Evolutionary conservation across 2,797 vertebrate genomes (phyloP).

Genomic region (Leptoclinus maculatus): DNA sequence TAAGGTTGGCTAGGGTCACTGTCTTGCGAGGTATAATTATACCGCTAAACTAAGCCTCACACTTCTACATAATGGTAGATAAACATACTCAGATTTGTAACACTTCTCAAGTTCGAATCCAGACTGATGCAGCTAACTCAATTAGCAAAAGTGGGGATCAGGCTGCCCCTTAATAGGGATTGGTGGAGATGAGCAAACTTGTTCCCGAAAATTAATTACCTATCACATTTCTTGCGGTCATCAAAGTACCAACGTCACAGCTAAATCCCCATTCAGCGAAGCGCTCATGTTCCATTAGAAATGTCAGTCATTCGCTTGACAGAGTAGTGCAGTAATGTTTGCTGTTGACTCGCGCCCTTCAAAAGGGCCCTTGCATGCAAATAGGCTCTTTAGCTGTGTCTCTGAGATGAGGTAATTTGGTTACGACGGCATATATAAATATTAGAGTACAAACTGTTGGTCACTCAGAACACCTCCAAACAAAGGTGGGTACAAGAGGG

Average conservation of each 20-base stretch:
- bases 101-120: conserved; percentile 82
- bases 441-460: conserved; percentile 69
- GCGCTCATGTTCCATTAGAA: conserved; percentile 75
- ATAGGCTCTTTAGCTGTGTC: conserved; percentile 84
- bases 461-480: conserved; percentile 71
- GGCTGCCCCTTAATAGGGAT: conserved; percentile 74
- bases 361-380: conserved; percentile 70
- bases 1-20: conserved; percentile 69
- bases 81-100: conserved; percentile 79
- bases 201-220: conserved; percentile 81
- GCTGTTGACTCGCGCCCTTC: conserved; percentile 69
- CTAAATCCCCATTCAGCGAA: conserved; percentile 71
- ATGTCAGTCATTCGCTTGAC: conserved; percentile 75
- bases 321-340: conserved; percentile 63
- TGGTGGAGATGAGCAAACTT: conserved; percentile 78
- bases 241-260: conserved; percentile 66
- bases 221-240: conserved; percentile 80
- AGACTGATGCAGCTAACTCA: conserved; percentile 78
- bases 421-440: conserved; percentile 85
- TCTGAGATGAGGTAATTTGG: conserved; percentile 74
- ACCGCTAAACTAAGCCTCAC: conserved; percentile 78
- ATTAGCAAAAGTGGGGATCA: conserved; percentile 81
- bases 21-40: conserved; percentile 83
- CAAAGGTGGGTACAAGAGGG: conserved; percentile 59
- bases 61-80: conserved; percentile 76